Conservation (phyloP, 2,888 invertebrate genomes). For the Zelleria hepariella region DNA sequence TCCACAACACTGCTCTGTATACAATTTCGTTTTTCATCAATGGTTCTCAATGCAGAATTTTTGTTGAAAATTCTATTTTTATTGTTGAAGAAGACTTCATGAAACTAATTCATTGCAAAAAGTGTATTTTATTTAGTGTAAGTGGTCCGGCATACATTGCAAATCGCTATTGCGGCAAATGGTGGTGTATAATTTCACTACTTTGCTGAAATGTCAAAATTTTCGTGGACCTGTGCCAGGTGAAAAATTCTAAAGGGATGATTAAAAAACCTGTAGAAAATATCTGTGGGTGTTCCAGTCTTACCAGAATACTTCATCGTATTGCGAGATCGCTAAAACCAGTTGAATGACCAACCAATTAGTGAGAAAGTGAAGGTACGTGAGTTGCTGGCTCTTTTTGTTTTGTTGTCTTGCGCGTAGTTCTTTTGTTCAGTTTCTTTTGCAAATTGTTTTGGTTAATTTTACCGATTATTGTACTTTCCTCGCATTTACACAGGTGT, state of each 20-base stretch:
- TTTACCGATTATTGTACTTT: not conserved
- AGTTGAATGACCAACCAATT: constrained; percentile 53
- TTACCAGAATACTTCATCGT: not conserved
- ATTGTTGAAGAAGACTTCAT: not conserved
- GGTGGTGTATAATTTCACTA: constrained; percentile 15
- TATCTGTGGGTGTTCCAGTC: not conserved
- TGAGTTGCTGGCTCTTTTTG: not conserved
- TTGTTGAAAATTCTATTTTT: constrained; percentile 12
- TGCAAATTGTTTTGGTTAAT: not conserved
- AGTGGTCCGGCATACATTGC: not conserved
- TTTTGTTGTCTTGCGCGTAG: constrained; percentile 17
- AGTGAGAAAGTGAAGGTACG: constrained; percentile 46
- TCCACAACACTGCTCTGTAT: not conserved
- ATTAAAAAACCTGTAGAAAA: constrained; percentile 4
- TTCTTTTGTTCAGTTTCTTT: constrained; percentile 37
- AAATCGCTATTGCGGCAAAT: not conserved
- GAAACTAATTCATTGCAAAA: not conserved
- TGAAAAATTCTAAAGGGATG: constrained; percentile 34
- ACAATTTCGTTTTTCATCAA: not conserved
- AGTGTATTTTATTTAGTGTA: not conserved
- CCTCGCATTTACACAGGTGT: not conserved
- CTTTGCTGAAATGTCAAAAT: constrained; percentile 63
- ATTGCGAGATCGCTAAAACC: constrained; percentile 6
- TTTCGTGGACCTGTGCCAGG: constrained; percentile 59
- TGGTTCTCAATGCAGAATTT: not conserved